Conservation (phyloP, 1,140 invertebrate genomes). For the Lepeophtheirus salmonis region DNA sequence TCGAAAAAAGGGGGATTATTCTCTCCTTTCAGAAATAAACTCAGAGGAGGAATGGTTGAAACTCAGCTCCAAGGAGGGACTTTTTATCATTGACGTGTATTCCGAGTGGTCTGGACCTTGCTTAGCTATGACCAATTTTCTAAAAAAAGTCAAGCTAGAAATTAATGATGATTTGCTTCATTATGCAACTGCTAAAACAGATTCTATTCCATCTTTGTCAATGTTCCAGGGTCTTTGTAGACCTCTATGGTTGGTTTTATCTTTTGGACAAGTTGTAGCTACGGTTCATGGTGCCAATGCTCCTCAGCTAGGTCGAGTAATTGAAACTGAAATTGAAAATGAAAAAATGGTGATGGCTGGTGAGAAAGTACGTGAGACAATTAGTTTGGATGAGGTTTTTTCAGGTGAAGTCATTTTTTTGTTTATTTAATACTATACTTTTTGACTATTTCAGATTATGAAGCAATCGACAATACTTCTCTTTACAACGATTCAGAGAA, state of each 20-base stretch:
- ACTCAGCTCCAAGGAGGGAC: background rate
- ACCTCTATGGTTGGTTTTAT: constrained; percentile 10
- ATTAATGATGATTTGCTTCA: constrained; percentile 10
- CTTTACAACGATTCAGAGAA: too few species aligned
- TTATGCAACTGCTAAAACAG: constrained; percentile 7
- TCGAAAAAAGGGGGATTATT: constrained; percentile 14
- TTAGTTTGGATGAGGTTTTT: background rate
- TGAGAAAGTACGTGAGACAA: background rate
- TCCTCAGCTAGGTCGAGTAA: constrained; percentile 2
- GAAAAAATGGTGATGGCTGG: background rate
- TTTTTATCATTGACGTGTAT: constrained; percentile 14
- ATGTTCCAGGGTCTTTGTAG: constrained; percentile 8
- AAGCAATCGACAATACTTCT: too few species aligned
- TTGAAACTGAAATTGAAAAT: constrained; percentile 1
- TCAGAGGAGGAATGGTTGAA: constrained; percentile 9
- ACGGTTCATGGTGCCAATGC: constrained; percentile 15
- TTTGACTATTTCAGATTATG: too few species aligned
- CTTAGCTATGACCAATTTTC: constrained; percentile 11
- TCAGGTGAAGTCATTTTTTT: background rate
- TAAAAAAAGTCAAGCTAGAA: constrained; percentile 17
- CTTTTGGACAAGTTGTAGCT: background rate
- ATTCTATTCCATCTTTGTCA: constrained; percentile 6
- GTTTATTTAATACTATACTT: too few species aligned
- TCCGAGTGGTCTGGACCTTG: constrained; percentile 15
- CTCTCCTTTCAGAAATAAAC: constrained; percentile 11